These are phyloP conservation scores for Scaptomyza cyrtandrae DNA, from an alignment of 2,888 invertebrate genomes.

Conservation along the genomic window DNA sequence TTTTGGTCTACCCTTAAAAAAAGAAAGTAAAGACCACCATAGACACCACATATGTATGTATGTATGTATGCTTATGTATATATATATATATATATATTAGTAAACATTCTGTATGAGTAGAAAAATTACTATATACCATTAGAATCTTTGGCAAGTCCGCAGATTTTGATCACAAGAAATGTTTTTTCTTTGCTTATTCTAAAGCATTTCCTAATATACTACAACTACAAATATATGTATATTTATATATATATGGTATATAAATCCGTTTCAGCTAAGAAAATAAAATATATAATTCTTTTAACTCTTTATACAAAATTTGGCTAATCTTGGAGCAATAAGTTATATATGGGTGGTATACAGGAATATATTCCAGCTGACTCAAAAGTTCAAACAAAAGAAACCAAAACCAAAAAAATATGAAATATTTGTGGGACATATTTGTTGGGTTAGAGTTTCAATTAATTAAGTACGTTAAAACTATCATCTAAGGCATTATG, in stretches of 20 bases:
- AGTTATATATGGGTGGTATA: slow-evolving; percentile 34
- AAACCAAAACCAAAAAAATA: neutral
- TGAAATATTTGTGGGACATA: slow-evolving; percentile 11
- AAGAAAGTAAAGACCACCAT: slow-evolving; percentile 22
- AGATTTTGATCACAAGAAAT: slow-evolving; percentile 74
- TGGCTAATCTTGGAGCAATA: slow-evolving; percentile 71
- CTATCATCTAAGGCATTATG: slow-evolving; percentile 4
- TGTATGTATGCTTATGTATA: neutral
- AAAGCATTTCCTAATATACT: slow-evolving; percentile 31
- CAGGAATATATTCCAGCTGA: slow-evolving; percentile 45
- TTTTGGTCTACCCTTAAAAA: slow-evolving; percentile 31
- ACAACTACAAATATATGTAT: slow-evolving; percentile 26
- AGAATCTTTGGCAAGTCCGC: slow-evolving; percentile 74
- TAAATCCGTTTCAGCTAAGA: slow-evolving; percentile 49
- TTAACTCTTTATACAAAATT: slow-evolving; percentile 52
- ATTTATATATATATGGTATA: slow-evolving; percentile 36
- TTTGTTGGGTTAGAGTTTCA: slow-evolving; percentile 3
- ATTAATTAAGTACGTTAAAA: slow-evolving; percentile 33
- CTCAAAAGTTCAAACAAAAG: slow-evolving; percentile 5
- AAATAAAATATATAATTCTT: neutral
- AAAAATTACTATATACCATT: slow-evolving; percentile 33
- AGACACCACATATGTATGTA: slow-evolving; percentile 4
- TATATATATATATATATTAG: neutral
- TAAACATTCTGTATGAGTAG: slow-evolving; percentile 26
- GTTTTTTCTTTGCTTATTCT: slow-evolving; percentile 41